phyloP scores from a whole-genome alignment of 2,888 invertebrate species.

The Eustalomyia histrio region DNA sequence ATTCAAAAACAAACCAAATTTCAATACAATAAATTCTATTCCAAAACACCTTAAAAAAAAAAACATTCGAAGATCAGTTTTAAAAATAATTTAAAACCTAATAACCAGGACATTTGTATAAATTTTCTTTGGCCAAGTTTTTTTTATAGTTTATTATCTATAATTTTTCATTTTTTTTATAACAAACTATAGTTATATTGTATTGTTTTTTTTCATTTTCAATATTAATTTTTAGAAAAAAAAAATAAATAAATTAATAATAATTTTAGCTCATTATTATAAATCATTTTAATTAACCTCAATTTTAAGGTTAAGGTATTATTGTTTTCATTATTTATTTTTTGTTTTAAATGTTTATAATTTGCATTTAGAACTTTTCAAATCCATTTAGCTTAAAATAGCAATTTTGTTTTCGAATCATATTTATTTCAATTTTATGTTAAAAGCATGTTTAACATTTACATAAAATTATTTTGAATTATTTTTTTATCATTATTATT shows the following conservation, averaged over 20 bases:
- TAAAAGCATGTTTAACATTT: constrained; percentile 24
- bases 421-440: constrained; percentile 23
- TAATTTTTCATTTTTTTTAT: not conserved
- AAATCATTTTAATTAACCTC: not conserved
- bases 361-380: constrained; percentile 20
- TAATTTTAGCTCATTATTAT: constrained; percentile 4
- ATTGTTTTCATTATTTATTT: constrained; percentile 12
- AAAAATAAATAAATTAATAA: not conserved
- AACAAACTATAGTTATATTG: not conserved
- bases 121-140: constrained; percentile 5
- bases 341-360: constrained; percentile 18
- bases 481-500: constrained; percentile 32
- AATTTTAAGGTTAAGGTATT: constrained; percentile 15
- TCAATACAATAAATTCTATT: constrained; percentile 32
- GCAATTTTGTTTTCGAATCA: not conserved
- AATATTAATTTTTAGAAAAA: not conserved
- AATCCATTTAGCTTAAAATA: not conserved
- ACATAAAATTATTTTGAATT: constrained; percentile 17
- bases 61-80: constrained; percentile 49
- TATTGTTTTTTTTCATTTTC: constrained; percentile 3
- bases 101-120: constrained; percentile 3
- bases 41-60: constrained; percentile 34
- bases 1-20: constrained; percentile 65
- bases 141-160: not conserved
- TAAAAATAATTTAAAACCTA: constrained; percentile 24